These are phyloP conservation scores for Protonibea diacanthus DNA, from an alignment of 2,797 vertebrate genomes.

Conservation along the genomic window DNA sequence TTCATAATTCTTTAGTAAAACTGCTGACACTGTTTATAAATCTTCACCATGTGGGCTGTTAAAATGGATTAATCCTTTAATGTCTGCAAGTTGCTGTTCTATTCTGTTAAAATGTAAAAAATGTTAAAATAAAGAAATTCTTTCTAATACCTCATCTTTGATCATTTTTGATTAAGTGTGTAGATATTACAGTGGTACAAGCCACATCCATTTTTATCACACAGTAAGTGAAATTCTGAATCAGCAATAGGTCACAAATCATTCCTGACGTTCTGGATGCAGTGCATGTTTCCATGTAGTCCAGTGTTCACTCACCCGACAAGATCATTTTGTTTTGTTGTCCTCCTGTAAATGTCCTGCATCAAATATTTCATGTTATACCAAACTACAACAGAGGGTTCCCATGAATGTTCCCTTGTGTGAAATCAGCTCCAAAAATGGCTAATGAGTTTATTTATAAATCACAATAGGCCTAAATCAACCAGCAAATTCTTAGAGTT, in stretches of 20 bases:
- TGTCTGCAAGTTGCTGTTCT: background rate
- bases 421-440: background rate
- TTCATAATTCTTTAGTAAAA: rapidly evolving
- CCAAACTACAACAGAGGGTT: too few relatives aligned
- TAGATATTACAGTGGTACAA: background rate
- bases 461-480: background rate
- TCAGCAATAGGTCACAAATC: too few relatives aligned
- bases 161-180: background rate
- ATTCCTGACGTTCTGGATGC: conserved; percentile 63
- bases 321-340: too few relatives aligned
- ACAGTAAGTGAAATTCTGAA: too few relatives aligned
- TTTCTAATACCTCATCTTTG: background rate
- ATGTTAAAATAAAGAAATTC: background rate
- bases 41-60: background rate
- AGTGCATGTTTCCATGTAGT: background rate
- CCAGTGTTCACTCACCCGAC: background rate
- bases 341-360: too few relatives aligned
- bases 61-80: background rate
- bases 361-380: too few relatives aligned
- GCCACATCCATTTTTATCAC: background rate
- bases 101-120: background rate
- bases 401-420: background rate
- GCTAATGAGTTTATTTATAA: background rate
- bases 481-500: background rate
- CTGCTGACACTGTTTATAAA: background rate